Evolutionary conservation across 2,797 vertebrate genomes (phyloP).

Genomic region (Myripristis murdjan): DNA sequence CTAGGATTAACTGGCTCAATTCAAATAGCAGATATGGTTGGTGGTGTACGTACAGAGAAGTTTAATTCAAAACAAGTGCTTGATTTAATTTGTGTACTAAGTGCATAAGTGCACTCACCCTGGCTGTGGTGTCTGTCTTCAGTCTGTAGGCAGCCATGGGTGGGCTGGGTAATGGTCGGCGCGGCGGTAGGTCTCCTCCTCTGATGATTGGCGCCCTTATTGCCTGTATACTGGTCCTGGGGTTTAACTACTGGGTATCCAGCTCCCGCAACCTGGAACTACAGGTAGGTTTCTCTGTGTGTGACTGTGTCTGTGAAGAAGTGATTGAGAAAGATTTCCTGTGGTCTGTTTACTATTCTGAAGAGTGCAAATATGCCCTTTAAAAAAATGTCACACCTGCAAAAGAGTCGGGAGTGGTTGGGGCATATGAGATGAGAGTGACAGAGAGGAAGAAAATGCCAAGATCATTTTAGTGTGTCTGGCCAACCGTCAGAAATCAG

Average conservation of each 20-base stretch:
- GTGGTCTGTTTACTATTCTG: neutral
- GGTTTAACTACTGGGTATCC: slow-evolving; percentile 97
- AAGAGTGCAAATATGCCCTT: neutral
- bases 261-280: slow-evolving; percentile 92
- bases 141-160: slow-evolving; percentile 82
- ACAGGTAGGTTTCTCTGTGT: slow-evolving; percentile 83
- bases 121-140: slow-evolving; percentile 27
- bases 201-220: slow-evolving; percentile 91
- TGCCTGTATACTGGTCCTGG: slow-evolving; percentile 90
- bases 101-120: slow-evolving; percentile 10
- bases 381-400: no score
- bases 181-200: slow-evolving; percentile 92
- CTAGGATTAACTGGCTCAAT: no score
- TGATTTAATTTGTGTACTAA: neutral
- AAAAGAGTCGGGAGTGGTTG: no score
- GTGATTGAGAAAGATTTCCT: neutral
- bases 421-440: no score
- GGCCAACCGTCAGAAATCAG: no score
- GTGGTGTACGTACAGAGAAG: neutral
- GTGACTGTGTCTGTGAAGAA: neutral
- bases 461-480: no score
- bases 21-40: neutral
- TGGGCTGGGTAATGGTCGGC: slow-evolving; percentile 90
- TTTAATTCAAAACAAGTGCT: neutral
- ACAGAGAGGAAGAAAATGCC: no score